Evolutionary conservation across 2,888 invertebrate species (phyloP).

Genomic region (Hyles lineata): DNA sequence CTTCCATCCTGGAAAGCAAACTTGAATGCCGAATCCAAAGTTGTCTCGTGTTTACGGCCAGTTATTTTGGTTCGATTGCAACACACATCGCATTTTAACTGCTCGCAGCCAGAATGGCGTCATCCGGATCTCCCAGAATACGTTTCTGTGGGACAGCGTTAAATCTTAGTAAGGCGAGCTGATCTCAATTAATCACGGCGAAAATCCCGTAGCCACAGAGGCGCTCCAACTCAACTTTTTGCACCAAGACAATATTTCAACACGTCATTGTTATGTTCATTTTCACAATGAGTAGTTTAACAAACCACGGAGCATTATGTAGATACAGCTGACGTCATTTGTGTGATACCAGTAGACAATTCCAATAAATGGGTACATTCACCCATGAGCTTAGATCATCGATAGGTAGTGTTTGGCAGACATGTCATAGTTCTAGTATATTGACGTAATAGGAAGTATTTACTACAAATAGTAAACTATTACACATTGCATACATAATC

Average conservation of each 20-base stretch:
- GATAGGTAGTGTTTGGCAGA: constrained; percentile 27
- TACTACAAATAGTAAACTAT: not conserved
- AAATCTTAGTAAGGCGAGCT: not conserved
- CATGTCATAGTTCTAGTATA: not conserved
- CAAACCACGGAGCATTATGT: constrained; percentile 4
- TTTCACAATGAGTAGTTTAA: constrained; percentile 22
- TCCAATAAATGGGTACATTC: constrained; percentile 39
- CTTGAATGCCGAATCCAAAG: not conserved
- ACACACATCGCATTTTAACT: not conserved
- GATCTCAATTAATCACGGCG: not conserved
- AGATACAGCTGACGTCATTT: constrained; percentile 25
- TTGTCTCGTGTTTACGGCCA: not conserved
- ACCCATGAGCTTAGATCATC: constrained; percentile 53
- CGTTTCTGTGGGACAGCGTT: not conserved
- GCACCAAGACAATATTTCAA: constrained; percentile 4
- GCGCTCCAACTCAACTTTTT: not conserved
- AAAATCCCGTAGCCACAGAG: not conserved
- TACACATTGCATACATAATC: too few relatives aligned
- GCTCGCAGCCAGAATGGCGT: not conserved
- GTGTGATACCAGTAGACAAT: constrained; percentile 4
- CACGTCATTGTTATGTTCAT: constrained; percentile 27
- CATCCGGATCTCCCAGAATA: constrained; percentile 6
- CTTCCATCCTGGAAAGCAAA: not conserved
- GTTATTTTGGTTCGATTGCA: constrained; percentile 3
- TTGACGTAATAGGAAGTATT: constrained; percentile 8